Percentiles rank a stretch among this genome's conserved stretches.
phyloP scores from a whole-genome alignment of 2,113 vertebrate species.

The Epinephelus fuscoguttatus region DNA sequence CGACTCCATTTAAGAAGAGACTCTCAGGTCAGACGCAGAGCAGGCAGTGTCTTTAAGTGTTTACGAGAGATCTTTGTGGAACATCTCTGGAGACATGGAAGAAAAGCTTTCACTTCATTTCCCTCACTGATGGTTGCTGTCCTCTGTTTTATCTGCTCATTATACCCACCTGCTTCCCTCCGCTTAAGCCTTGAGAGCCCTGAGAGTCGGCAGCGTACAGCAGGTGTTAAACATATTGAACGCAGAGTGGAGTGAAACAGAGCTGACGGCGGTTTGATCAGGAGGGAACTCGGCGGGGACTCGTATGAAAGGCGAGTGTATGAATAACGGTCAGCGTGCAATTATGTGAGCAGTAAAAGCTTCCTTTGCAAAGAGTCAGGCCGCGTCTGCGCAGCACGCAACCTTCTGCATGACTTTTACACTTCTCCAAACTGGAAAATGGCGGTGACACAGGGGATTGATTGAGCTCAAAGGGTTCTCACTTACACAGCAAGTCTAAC shows the following conservation, averaged over 20 bases:
- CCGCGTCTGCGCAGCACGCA: constrained; percentile 2
- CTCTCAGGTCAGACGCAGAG: not conserved
- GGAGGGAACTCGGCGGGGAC: not conserved
- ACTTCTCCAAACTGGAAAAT: constrained; percentile 21
- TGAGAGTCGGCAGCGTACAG: not conserved
- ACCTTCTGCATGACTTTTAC: not conserved
- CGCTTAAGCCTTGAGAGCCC: not conserved
- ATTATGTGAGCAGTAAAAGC: constrained; percentile 8
- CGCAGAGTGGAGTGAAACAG: not conserved
- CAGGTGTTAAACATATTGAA: constrained; percentile 13
- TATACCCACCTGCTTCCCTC: not conserved
- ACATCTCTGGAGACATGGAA: not conserved
- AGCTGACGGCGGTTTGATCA: not conserved
- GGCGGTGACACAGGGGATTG: not conserved
- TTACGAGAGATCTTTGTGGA: not conserved
- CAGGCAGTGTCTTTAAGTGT: too few relatives aligned
- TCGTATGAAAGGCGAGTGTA: too few relatives aligned
- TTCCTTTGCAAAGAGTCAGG: not conserved
- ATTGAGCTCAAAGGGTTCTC: not conserved
- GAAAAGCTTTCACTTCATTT: not conserved
- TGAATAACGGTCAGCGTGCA: constrained; percentile 1
- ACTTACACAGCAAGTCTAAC: not conserved
- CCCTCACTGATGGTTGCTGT: not conserved
- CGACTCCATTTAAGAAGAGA: not conserved
- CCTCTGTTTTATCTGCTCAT: constrained; percentile 1